A percentile compares a stretch with the other conserved stretches of the same genome.
phyloP scores from a whole-genome alignment of 1,140 invertebrate species.

The Thalassaphorura encarpata region DNA sequence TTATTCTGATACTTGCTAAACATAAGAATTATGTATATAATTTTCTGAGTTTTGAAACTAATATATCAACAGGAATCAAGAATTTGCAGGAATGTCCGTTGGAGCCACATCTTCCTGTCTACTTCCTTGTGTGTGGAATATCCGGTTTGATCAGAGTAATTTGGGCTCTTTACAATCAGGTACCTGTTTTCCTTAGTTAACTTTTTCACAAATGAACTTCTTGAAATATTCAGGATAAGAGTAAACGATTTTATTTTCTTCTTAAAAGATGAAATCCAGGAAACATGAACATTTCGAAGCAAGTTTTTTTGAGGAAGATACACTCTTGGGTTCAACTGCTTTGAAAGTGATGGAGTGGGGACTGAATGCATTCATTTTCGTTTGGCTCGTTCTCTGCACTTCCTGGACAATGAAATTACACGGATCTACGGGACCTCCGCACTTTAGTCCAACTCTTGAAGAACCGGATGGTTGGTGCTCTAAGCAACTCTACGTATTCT shows the following conservation, averaged over 20 bases:
- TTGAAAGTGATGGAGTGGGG: constrained; percentile 44
- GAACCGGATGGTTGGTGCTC: constrained; percentile 65
- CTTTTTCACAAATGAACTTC: background rate
- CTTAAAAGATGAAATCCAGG: constrained; percentile 47
- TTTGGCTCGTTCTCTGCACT: constrained; percentile 65
- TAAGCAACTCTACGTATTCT: constrained; percentile 63
- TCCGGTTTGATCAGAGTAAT: constrained; percentile 59
- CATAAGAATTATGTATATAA: background rate
- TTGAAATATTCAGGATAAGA: background rate
- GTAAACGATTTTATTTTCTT: no score
- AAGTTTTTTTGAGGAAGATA: constrained; percentile 37
- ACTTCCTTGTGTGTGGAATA: constrained; percentile 68
- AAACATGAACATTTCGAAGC: constrained; percentile 47
- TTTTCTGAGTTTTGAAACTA: background rate
- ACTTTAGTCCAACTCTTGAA: constrained; percentile 53
- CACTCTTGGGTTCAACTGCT: constrained; percentile 34
- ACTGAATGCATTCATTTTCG: constrained; percentile 56
- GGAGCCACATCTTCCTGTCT: constrained; percentile 66
- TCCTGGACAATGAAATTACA: constrained; percentile 55
- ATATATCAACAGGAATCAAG: constrained; percentile 52
- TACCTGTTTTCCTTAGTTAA: background rate
- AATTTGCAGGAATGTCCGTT: constrained; percentile 64
- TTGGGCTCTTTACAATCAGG: constrained; percentile 52
- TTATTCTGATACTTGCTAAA: background rate
- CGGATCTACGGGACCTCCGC: constrained; percentile 56